Evolutionary conservation across 2,797 vertebrate species (phyloP), one percentile per base, ranked within the genome.

Genomic region (Lepilemur ruficaudatus): DNA sequence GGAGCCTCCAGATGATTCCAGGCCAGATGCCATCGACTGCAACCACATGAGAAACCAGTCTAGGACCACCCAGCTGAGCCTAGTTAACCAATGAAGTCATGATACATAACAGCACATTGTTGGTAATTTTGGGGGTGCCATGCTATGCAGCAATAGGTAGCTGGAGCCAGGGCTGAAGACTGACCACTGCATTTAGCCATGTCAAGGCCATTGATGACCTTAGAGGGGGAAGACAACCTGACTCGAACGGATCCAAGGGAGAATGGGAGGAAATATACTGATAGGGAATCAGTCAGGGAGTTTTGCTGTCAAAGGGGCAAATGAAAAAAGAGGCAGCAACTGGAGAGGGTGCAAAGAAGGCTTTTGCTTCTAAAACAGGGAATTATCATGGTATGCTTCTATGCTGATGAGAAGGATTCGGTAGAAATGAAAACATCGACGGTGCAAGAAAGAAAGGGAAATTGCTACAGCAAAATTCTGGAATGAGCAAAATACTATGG

Each of bases 71-170:
- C 11, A 35, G 10, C 22, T 35, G 50, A 32, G 75, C 28, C 72
- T 3, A 11, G 43, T 2, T 32, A 55, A 20, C 75, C 25, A 46
- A 28, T 0, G 0, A 28, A 81, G 48, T 30, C 28, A 5, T n/a
- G 50, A 25, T 9, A 23, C 13, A 38, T 22, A n/a, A 18, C 9
- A 41, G 11, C 35, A 4, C 14, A 50, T 46, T 14, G 43, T 52
- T n/a, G 22, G 57, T 69, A 76, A 61, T 12, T 5, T 10, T 10
- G 17, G 46, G 32, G 30, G n/a, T 8, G 28, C 35, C 4, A 28
- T 48, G 9, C 7, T 9, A 28, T 3, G 23, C 7, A 59, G 48
- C 30, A n/a, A 23, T 18, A 12, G 14, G 10, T 41, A 9, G 11
- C 35, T n/a, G 48, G 41, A 38, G 28, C 15, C 38, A 69, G 61